Evolutionary conservation across 2,888 invertebrate species (phyloP).

Genomic region (Cephonodes hylas): DNA sequence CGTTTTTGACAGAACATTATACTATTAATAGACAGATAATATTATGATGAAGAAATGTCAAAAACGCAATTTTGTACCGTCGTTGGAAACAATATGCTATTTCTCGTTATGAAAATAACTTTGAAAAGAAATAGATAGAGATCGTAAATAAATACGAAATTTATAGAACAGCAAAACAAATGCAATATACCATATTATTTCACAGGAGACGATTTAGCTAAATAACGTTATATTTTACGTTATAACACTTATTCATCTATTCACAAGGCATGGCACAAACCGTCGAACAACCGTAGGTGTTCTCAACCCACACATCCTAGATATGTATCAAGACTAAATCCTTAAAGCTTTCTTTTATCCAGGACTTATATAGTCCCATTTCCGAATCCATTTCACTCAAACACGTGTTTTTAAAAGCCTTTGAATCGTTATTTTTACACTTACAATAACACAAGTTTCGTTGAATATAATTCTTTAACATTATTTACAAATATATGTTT

Average conservation of each 20-base stretch:
- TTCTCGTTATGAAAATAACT: not conserved
- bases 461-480: not conserved
- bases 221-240: slow-evolving; percentile 31
- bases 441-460: not conserved
- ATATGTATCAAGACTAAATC: slow-evolving; percentile 56
- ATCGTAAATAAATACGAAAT: not conserved
- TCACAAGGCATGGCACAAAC: slow-evolving; percentile 53
- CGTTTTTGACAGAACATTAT: not conserved
- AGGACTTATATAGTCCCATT: slow-evolving; percentile 33
- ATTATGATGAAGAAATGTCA: not conserved
- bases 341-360: slow-evolving; percentile 58
- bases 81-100: not conserved
- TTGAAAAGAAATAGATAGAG: not conserved
- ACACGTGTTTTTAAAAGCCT: not conserved
- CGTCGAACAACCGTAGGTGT: slow-evolving; percentile 32
- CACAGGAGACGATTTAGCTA: slow-evolving; percentile 5
- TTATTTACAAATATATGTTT: not conserved
- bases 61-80: not conserved
- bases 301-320: slow-evolving; percentile 39
- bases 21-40: not conserved
- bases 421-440: not conserved
- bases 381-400: slow-evolving; percentile 14
- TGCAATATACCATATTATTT: not conserved
- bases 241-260: slow-evolving; percentile 26
- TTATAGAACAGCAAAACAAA: not conserved